Base-by-base conservation (phyloP, 2,888 invertebrate species). In the Caenorhabditis zanzibari region DNA sequence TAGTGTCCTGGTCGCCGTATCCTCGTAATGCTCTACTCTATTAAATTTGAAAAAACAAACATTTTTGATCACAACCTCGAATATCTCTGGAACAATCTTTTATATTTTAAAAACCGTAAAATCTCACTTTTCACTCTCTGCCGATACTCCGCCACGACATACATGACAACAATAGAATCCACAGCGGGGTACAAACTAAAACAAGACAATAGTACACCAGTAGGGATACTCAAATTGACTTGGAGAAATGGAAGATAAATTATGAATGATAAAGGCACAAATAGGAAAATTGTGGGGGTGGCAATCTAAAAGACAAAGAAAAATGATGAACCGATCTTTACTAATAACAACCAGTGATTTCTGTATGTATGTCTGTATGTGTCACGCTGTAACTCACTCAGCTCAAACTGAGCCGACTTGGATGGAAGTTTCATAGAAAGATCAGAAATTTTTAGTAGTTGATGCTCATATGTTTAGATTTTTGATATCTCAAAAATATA, bases 221-320 rank as follows among this genome's bases (percentile, higher is more conserved):
- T 66, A 9, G 79, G 72, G 1, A 66, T 12, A 38, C 64, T 80
- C 16, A 72, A 9, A 10, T 47, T 6, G 3, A 58, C 10, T n/a
- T 80, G 26, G 6, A 80, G 56, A 22, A 72, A 58, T 1, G 79
- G 79, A 10, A 58, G 9, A 28, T 66, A 66, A n/a, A 80, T 66
- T 2, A 61, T 64, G 16, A 80, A 28, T 3, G 54, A 35, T 0
- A 80, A 24, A 7, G 79, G 79, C 7, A 54, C 4, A 12, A 80
- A 66, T 1, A 80, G 59, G 14, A 80, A 56, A 3, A 80, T n/a
- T 24, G 79, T 72, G 1, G 79, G 72, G 0, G 64, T 38, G 2
- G 38, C 44, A 16, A 80, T 80, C 63, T 79, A 52, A 47, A 79
- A 61, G 3, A 14, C 0, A 19, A 22, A 49, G 6, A 9, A 14